phyloP scores from a whole-genome alignment of 2,888 invertebrate species.

The Ditylenchus weischeri region DNA sequence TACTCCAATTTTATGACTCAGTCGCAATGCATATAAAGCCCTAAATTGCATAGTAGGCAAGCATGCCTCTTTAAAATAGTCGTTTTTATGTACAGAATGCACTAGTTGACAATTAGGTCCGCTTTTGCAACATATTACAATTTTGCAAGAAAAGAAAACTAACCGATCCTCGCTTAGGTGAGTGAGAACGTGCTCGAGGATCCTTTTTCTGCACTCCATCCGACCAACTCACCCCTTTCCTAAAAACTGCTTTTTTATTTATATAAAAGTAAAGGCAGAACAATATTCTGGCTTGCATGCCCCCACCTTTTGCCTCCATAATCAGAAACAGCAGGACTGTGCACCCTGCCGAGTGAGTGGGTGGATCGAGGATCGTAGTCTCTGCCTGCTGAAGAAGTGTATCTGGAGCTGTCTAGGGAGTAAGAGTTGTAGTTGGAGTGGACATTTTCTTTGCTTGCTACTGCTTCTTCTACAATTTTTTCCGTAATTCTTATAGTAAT shows the following conservation, averaged over 20 bases:
- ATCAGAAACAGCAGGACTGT: constrained; percentile 23
- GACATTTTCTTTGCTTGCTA: not conserved
- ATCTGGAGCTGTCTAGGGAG: not conserved
- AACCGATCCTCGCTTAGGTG: constrained; percentile 22
- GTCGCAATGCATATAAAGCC: too few species aligned
- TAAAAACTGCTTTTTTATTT: not conserved
- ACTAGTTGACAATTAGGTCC: too few species aligned
- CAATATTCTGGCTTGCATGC: too few species aligned
- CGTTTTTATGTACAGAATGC: too few species aligned
- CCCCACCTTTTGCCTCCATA: constrained; percentile 22
- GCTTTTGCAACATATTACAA: too few species aligned
- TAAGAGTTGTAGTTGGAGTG: constrained; percentile 3
- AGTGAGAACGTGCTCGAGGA: constrained; percentile 37
- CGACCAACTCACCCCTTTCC: constrained; percentile 39
- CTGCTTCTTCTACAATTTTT: constrained; percentile 20
- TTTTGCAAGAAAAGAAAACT: not conserved
- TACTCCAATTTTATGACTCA: too few species aligned
- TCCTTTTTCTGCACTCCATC: constrained; percentile 31
- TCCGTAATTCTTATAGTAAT: constrained; percentile 16
- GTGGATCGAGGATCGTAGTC: not conserved
- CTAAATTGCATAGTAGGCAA: too few species aligned
- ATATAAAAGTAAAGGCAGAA: not conserved
- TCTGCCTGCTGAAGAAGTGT: not conserved
- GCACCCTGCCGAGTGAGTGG: not conserved
- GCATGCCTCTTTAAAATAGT: too few species aligned